Base-by-base conservation (phyloP, 2,797 vertebrate genomes). In the Notoglanidium macrostoma region DNA sequence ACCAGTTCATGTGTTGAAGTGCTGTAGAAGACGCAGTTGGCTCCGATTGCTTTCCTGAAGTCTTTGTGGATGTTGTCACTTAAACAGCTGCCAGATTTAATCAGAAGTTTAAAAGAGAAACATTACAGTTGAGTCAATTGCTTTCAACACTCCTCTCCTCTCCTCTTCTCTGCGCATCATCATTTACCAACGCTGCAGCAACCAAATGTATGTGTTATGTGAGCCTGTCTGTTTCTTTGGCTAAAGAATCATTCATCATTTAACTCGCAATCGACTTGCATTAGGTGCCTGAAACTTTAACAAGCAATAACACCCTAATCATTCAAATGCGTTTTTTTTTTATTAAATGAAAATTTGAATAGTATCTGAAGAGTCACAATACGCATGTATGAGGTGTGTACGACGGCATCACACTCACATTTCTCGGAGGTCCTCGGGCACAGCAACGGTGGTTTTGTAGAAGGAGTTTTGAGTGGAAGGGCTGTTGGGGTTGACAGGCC, bases 1-100 rank as follows among this genome's bases (percentile, higher is more conserved):
- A 97, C 95, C 86, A 98, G 97, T 88, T 98, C 96, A 23, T 96
- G 95, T 91, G 95, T 94, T 83, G 95, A 94, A 89, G 95, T 91
- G 87, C 95, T 96, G 91, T 96, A 97, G 93, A 97, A 97, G 94
- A 98, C 97, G 93, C 96, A 97, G 94, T 97, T 97, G 2, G 97
- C 97, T 85, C 96, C 97, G 57, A 98, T 96, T 0, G 97, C 97
- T 95, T 98, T 98, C 93, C 97, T 97, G 94, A 98, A 98, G 91
- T 98, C 97, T 95, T 97, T 98, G 93, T 98, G 97, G 79, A 97
- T 95, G 55, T 94, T 96, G 90, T 97, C 97, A 40, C 95, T 97
- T 89, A 96, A 95, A 92, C 97, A 98, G 92, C 97, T 98, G 94
- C 74, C 5, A 73, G 12, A 83, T 88, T 57, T 1, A 73, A 57